These are phyloP conservation scores for Charadrius vociferus DNA, from an alignment of 2,113 vertebrate species.

Conservation along the genomic window DNA sequence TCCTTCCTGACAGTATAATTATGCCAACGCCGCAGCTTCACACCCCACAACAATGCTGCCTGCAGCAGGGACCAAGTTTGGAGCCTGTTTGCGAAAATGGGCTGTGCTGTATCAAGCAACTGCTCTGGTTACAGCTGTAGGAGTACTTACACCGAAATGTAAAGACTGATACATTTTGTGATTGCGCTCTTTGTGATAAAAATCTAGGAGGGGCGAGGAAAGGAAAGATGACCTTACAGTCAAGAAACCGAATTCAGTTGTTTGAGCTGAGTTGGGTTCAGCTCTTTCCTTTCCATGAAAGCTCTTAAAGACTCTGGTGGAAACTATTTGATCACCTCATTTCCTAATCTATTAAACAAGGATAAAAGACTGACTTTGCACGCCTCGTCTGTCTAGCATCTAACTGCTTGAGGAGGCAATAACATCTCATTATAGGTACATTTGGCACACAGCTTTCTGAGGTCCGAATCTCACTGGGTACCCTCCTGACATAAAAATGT, in stretches of 20 bases:
- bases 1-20: not conserved
- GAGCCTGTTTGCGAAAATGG: not conserved
- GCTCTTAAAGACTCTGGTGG: not conserved
- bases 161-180: not conserved
- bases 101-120: not conserved
- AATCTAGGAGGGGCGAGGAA: not conserved
- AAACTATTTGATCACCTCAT: not conserved
- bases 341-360: slow-evolving; percentile 6
- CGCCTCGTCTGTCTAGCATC: not conserved
- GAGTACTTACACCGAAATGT: not conserved
- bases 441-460: not conserved
- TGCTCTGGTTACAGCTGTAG: not conserved
- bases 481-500: not conserved
- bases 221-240: not conserved
- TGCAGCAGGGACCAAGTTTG: not conserved
- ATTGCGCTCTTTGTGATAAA: not conserved
- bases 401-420: not conserved
- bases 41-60: not conserved
- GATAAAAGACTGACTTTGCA: not conserved
- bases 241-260: not conserved
- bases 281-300: not conserved
- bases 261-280: not conserved
- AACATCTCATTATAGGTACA: not conserved
- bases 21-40: not conserved
- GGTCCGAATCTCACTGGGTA: not conserved